Evolutionary conservation across 2,113 vertebrate genomes (phyloP).

Genomic region (Vulpes ferrilata): DNA sequence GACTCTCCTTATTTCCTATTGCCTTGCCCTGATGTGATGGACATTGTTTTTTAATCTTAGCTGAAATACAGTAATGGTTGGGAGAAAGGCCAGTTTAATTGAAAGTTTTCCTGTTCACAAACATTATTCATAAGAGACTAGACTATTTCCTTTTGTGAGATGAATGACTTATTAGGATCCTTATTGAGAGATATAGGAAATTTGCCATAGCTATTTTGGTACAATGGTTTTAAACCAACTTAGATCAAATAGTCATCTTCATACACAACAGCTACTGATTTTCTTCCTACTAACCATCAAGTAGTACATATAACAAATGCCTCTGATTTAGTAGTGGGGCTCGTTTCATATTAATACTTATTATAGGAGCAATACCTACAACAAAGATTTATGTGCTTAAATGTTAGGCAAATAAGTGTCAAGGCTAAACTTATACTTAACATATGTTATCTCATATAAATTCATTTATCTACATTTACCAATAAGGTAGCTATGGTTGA

Average conservation of each 20-base stretch:
- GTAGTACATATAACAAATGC: neutral
- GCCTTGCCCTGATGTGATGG: neutral
- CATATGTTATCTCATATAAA: neutral
- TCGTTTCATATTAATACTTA: conserved; percentile 38
- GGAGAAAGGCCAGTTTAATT: conserved; percentile 18
- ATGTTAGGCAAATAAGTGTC: neutral
- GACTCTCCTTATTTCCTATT: neutral
- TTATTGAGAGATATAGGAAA: conserved; percentile 48
- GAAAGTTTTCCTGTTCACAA: conserved; percentile 13
- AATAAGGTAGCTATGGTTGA: neutral
- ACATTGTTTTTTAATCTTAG: conserved; percentile 13
- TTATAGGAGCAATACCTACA: neutral
- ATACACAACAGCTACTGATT: neutral
- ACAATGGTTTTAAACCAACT: neutral
- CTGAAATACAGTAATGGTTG: conserved; percentile 14
- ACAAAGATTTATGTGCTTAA: neutral
- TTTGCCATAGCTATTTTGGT: neutral
- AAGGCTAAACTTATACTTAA: neutral
- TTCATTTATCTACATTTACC: conserved; percentile 39
- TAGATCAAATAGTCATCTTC: neutral
- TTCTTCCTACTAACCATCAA: neutral
- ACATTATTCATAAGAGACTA: conserved; percentile 17
- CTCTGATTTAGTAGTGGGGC: neutral
- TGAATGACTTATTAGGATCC: neutral
- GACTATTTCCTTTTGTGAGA: conserved; percentile 34